phyloP scores from a whole-genome alignment of 2,113 vertebrate species.

The Macquaria australasica region DNA sequence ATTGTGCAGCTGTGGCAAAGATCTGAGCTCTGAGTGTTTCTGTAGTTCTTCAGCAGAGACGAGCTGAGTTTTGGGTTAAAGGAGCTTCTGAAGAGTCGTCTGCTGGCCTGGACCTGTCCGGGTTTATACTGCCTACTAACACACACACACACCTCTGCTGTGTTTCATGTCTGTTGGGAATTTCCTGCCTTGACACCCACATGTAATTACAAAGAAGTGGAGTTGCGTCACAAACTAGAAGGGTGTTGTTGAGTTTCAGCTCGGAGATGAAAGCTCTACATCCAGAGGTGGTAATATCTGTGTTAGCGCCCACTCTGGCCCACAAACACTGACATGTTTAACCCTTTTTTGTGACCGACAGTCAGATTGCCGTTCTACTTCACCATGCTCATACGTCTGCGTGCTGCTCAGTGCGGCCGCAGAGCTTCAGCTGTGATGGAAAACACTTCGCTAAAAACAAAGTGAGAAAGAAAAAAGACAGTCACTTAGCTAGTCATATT shows the following conservation, averaged over 20 bases:
- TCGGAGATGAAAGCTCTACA: conserved; percentile 24
- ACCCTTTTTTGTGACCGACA: background rate
- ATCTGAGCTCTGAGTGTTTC: background rate
- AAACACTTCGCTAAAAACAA: no score
- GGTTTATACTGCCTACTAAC: background rate
- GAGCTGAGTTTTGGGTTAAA: background rate
- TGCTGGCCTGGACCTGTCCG: conserved; percentile 53
- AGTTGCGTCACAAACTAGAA: conserved; percentile 61
- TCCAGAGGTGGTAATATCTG: conserved; percentile 36
- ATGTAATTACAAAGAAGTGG: conserved; percentile 72
- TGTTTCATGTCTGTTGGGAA: conserved; percentile 78
- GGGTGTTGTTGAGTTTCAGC: conserved; percentile 44
- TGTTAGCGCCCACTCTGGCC: conserved; percentile 18
- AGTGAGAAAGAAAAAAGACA: background rate
- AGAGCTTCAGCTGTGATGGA: background rate
- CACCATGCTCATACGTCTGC: background rate
- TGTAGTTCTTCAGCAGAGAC: background rate
- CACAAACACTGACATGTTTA: conserved; percentile 2
- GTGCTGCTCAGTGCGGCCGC: background rate
- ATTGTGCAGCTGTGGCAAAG: background rate
- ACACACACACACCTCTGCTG: conserved; percentile 24
- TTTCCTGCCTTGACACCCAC: conserved; percentile 76
- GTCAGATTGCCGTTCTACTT: background rate
- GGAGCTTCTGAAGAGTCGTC: conserved; percentile 10
- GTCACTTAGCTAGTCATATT: background rate